Evolutionary conservation across 2,888 invertebrate genomes (phyloP), one percentile per base, ranked within the genome.

Genomic region (Erpobdella octoculata): DNA sequence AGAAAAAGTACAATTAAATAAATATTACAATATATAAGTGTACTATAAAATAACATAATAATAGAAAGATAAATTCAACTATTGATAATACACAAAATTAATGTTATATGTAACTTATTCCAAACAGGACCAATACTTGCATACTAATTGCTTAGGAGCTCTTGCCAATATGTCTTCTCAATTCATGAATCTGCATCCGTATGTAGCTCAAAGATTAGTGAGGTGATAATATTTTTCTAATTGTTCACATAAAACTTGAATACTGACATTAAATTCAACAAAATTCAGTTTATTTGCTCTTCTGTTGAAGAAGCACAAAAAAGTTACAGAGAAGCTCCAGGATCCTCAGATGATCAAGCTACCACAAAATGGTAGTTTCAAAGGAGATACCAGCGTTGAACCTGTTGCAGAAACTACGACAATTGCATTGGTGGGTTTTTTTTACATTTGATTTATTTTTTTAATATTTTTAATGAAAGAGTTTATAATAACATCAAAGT

Each of bases 61-160:
- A n/a, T n/a, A n/a, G n/a, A n/a, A n/a, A n/a, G n/a, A n/a, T n/a
- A n/a, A n/a, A n/a, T n/a, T n/a, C n/a, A n/a, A n/a, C n/a, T n/a
- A n/a, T n/a, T n/a, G n/a, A n/a, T n/a, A n/a, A n/a, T n/a, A n/a
- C n/a, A n/a, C n/a, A n/a, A n/a, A n/a, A n/a, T n/a, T n/a, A n/a
- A n/a, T n/a, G n/a, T n/a, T n/a, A n/a, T n/a, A n/a, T n/a, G n/a
- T n/a, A n/a, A n/a, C n/a, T n/a, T n/a, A n/a, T n/a, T n/a, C n/a
- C n/a, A n/a, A n/a, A 28, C 72, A 88, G 88, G 96, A 96, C 82
- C 94, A 95, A 83, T 98, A 98, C 83, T 86, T 98, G 25, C 98
- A 98, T 83, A 97, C 96, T 2, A 98, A 98, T 85, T 97, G 97
- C 81, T 86, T 98, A 75, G 98, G 98, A 1, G 96, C 97, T 6